phyloP scores from a whole-genome alignment of 1,140 invertebrate species.

The Drosophila leontia region DNA sequence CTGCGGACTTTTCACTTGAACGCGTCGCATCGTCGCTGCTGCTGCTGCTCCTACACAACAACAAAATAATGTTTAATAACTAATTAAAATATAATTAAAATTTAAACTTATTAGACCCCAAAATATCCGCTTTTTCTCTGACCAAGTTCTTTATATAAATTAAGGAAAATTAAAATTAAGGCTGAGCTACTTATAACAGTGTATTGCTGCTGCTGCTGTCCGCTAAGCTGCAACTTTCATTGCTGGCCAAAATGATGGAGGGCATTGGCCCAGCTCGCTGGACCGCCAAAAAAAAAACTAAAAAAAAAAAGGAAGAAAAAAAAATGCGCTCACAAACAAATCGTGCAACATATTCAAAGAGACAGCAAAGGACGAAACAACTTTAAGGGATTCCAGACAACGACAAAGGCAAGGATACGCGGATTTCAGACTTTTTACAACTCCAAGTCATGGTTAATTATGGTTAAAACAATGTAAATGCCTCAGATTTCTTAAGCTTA shows the following conservation, averaged over 20 bases:
- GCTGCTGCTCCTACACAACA: constrained; percentile 1
- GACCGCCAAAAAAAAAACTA: constrained; percentile 5
- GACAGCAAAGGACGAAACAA: constrained; percentile 42
- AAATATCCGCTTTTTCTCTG: too few species aligned
- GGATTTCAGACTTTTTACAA: not conserved
- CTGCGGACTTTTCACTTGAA: constrained; percentile 63
- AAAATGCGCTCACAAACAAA: constrained; percentile 69
- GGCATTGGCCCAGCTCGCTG: constrained; percentile 40
- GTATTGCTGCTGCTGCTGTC: constrained; percentile 10
- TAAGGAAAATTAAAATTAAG: not conserved
- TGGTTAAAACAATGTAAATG: not conserved
- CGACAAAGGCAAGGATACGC: not conserved
- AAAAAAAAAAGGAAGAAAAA: not conserved
- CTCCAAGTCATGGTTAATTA: constrained; percentile 9
- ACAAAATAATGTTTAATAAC: not conserved
- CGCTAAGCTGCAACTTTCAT: constrained; percentile 62
- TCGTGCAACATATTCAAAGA: constrained; percentile 58
- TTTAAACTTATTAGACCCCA: not conserved
- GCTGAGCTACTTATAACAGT: not conserved
- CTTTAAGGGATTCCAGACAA: constrained; percentile 32
- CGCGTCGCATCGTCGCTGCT: constrained; percentile 26
- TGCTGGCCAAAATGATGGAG: constrained; percentile 45
- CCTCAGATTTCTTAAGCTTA: not conserved
- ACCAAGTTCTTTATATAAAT: not conserved
- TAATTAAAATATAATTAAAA: not conserved